These are phyloP conservation scores for Apeira syringaria DNA, from an alignment of 2,888 invertebrate species.

Conservation along the genomic window DNA sequence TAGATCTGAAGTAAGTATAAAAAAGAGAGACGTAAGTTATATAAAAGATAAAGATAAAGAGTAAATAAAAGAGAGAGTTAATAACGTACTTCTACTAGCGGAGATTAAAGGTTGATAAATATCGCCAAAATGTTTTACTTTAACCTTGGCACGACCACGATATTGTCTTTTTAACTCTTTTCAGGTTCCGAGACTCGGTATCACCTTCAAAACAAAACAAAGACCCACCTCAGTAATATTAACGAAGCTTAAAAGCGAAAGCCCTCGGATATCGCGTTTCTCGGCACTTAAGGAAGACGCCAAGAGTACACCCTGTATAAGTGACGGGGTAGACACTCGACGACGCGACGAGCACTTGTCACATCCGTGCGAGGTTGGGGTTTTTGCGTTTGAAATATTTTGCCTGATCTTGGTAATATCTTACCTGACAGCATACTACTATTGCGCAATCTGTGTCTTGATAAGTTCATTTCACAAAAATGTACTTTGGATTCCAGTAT, in stretches of 20 bases:
- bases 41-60: no score
- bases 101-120: no score
- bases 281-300: conserved; percentile 42
- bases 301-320: conserved; percentile 29
- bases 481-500: no score
- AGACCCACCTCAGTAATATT: conserved; percentile 29
- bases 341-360: conserved; percentile 21
- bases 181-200: conserved; percentile 3
- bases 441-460: no score
- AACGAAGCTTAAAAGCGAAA: conserved; percentile 35
- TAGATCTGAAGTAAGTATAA: no score
- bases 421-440: no score
- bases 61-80: no score
- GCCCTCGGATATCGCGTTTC: conserved; percentile 30
- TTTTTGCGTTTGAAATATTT: conserved; percentile 21
- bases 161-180: conserved; percentile 9
- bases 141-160: no score
- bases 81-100: no score
- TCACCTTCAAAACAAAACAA: conserved; percentile 20
- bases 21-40: no score
- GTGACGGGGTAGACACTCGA: conserved; percentile 18
- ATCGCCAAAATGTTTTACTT: no score
- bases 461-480: no score
- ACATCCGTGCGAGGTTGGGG: conserved; percentile 11
- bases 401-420: neutral